phyloP scores from a whole-genome alignment of 2,113 vertebrate species.

The Protobothrops mucrosquamatus region DNA sequence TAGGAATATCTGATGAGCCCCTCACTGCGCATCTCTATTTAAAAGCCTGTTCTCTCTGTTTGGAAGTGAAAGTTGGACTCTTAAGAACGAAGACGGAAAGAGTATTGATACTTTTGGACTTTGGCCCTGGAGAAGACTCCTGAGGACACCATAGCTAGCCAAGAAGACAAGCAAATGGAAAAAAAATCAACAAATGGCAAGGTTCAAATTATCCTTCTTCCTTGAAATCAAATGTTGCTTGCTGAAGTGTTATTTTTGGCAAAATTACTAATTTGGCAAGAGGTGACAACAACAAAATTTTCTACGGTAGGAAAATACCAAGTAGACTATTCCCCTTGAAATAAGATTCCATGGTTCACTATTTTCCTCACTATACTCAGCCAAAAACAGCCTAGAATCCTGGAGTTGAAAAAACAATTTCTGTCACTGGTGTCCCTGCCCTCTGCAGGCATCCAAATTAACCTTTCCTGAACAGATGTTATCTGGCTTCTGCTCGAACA shows the following conservation, averaged over 20 bases:
- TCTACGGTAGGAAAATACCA: neutral
- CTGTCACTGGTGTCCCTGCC: neutral
- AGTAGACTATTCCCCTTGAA: neutral
- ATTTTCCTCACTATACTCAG: neutral
- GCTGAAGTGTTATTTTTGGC: neutral
- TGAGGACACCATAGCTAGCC: neutral
- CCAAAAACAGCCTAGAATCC: neutral
- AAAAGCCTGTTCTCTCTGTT: neutral
- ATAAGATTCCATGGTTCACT: neutral
- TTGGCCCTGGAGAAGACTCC: neutral
- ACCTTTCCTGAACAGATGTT: neutral
- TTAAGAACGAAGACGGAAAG: neutral
- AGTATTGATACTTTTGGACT: neutral
- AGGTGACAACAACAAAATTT: neutral
- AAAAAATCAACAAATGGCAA: neutral
- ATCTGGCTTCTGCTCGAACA: neutral
- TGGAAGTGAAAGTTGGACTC: neutral
- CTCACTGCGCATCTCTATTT: neutral
- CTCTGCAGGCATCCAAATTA: neutral
- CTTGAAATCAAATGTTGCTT: neutral
- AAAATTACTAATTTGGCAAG: neutral
- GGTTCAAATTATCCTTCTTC: neutral
- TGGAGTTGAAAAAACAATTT: neutral
- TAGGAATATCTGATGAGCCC: neutral
- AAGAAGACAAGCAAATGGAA: neutral